These are phyloP conservation scores for Puffinus mauretanicus DNA, from an alignment of 2,113 vertebrate species.

Conservation along the genomic window DNA sequence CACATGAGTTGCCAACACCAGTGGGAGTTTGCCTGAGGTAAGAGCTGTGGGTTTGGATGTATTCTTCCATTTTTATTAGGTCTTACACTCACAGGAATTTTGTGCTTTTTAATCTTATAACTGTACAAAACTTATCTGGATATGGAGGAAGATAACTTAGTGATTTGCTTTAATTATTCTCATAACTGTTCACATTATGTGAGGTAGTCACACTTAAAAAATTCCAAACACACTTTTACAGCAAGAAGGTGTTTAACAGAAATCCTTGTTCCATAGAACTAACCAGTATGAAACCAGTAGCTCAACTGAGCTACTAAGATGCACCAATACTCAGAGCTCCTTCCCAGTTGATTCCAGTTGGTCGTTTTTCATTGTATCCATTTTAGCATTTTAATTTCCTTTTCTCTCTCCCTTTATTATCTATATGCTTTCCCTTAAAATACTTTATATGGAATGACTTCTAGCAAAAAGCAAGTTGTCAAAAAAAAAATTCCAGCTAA, in stretches of 20 bases:
- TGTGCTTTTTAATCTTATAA: slow-evolving; percentile 60
- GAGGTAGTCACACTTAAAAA: background rate
- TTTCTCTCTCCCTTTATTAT: background rate
- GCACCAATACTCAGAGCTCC: background rate
- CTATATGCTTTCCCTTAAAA: background rate
- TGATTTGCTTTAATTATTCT: slow-evolving; percentile 53
- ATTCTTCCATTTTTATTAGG: slow-evolving; percentile 67
- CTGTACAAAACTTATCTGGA: slow-evolving; percentile 16
- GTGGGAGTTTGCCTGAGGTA: slow-evolving; percentile 67
- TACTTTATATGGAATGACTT: background rate
- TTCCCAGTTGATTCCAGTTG: background rate
- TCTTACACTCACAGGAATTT: slow-evolving; percentile 59
- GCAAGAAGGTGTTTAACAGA: background rate
- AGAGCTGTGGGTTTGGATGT: slow-evolving; percentile 63
- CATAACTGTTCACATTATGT: background rate
- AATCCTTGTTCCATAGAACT: background rate
- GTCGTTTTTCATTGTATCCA: background rate
- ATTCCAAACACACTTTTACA: background rate
- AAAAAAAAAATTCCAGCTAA: background rate
- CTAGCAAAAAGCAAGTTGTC: background rate
- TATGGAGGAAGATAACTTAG: slow-evolving; percentile 23
- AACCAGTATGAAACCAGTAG: background rate
- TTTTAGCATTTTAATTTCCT: background rate
- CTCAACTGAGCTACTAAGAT: background rate
- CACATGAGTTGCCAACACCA: slow-evolving; percentile 59